Evolutionary conservation across 1,140 invertebrate genomes (phyloP), one percentile per base, ranked within the genome.

Genomic region (Ips typographus): DNA sequence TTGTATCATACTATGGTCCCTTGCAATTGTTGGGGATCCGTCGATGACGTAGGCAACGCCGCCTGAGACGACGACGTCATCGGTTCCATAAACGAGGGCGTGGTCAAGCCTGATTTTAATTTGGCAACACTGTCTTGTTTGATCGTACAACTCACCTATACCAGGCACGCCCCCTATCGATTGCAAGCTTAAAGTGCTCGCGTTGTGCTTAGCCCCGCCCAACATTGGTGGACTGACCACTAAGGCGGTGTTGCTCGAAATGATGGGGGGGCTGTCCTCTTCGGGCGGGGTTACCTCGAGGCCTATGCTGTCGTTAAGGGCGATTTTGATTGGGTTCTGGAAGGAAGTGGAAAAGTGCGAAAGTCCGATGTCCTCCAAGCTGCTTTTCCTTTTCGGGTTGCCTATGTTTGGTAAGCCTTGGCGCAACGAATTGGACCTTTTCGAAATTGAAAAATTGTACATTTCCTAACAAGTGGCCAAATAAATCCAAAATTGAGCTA

Each of bases 1-100:
- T 93, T 89, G 85, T 93, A 92, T 94, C 91, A 94, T 92, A 94
- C 92, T 79, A 94, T 93, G 77, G 92, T 94, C 71, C 92, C 92
- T 81, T 93, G 91, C 66, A 94, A 82, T 75, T 92, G 89, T 75
- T 91, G 90, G 1, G 90, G 87, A 75, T 91, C 90, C 39, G 87
- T 42, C 7, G 71, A 63, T 4, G 75, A 59, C 6, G 52, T 64
- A n/a, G 75, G 73, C 22, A 76, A 51, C 3, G 74, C 70, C 37
- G 66, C 67, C 69, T 78, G 77, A 37, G 75, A 73, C 1, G 71
- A 41, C 22, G 57, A 67, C 40, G 71, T 43, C 38, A 52, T 60
- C 22, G 72, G 22, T n/a, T 74, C 75, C 22, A 64, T 68, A 43
- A 73, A 71, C 2, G 38, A 38, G 8, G 69, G 38, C 4, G 53